Evolutionary conservation across 2,113 vertebrate genomes (phyloP), one percentile per base, ranked within the genome.

Genomic region (Anoplopoma fimbria): DNA sequence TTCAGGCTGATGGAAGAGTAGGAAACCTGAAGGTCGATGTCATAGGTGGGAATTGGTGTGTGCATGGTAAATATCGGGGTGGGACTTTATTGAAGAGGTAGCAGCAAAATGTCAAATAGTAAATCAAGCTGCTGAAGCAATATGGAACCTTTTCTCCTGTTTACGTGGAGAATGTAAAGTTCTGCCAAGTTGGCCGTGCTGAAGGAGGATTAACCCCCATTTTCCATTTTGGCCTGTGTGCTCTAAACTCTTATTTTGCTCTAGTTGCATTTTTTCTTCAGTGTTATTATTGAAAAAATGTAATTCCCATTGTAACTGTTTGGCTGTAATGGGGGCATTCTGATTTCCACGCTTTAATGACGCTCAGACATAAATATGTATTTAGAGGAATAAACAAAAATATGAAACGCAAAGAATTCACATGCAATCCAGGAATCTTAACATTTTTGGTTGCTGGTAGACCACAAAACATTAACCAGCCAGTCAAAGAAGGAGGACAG

Each of bases 121-220:
- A 77, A 87, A 78, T 88, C 51, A 88, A 82, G 68, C 82, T 64
- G 84, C 84, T 77, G 75, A 85, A 81, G 83, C 82, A 90, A 87
- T 85, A 85, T 94, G 91, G 92, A 94, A 91, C 89, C 65, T 71
- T 90, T 93, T 92, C 83, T 83, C 51, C 84, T 94, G 89, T 94
- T 94, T 92, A 92, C 90, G 94, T 58, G 61, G 92, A 94, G 86
- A 82, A 76, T 71, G 62, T 34, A 45, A 62, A 45, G 19, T 67
- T 75, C 73, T 90, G 94, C 95, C 94, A 95, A 91, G 82, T 94
- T 95, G 93, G 93, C 91, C 34, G 36, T 10, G 31, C 82, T 55
- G 51, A 79, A 85, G 83, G 83, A 87, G 86, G 83, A 91, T 93
- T 88, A 94, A 93, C 91, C 85, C 93, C 91, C 87, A 91, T 94